phyloP scores from a whole-genome alignment of 2,797 vertebrate species.

The Tokudaia tokunoshimensis region DNA sequence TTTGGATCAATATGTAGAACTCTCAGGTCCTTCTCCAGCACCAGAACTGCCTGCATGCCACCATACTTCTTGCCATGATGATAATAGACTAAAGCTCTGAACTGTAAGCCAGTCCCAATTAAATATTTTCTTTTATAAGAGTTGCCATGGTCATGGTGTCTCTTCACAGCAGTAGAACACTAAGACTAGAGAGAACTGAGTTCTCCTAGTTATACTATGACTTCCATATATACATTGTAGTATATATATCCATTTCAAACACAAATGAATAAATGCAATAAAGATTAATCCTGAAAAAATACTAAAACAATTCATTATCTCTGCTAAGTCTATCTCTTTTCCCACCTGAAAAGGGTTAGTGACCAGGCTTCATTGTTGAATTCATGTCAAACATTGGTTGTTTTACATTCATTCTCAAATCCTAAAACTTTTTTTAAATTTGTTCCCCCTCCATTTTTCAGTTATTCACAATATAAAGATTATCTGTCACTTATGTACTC shows the following conservation, averaged over 20 bases:
- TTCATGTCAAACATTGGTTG: not conserved
- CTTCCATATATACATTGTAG: not conserved
- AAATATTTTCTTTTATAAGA: not conserved
- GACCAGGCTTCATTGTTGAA: not conserved
- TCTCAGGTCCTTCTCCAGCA: not conserved
- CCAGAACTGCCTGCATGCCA: not conserved
- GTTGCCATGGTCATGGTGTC: not conserved
- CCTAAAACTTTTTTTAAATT: constrained; percentile 2
- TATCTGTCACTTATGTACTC: not conserved
- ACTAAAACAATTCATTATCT: not conserved
- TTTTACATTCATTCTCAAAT: not conserved
- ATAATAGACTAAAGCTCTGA: not conserved
- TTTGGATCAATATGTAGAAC: not conserved
- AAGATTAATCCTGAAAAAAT: not conserved
- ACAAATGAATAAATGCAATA: not conserved
- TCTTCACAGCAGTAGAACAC: not conserved
- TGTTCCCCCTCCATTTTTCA: not conserved
- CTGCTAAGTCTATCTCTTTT: not conserved
- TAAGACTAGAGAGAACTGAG: not conserved
- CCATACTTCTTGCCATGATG: not conserved
- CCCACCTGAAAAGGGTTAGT: not conserved
- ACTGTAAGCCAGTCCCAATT: not conserved
- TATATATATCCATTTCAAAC: no score
- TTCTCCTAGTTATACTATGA: no score
- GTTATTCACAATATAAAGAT: not conserved